These are phyloP conservation scores for Diaphora mendica DNA, from an alignment of 2,888 invertebrate genomes.

Conservation along the genomic window DNA sequence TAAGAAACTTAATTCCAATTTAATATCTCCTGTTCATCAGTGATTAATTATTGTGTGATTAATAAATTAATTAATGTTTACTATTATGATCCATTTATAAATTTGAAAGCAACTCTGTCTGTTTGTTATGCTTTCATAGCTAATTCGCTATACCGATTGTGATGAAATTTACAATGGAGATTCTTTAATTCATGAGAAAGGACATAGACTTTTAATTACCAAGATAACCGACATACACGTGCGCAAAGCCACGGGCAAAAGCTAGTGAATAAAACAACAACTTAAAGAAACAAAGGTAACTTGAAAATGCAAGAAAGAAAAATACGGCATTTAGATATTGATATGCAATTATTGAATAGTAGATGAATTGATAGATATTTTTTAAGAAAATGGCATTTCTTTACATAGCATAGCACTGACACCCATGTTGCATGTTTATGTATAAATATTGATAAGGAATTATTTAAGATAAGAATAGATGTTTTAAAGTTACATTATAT, in stretches of 20 bases:
- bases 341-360: neutral
- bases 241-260: no score
- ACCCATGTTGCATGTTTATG: no score
- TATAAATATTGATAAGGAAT: neutral
- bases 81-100: no score
- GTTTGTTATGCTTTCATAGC: no score
- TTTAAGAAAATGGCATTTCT: neutral
- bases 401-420: neutral
- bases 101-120: no score
- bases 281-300: neutral
- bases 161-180: no score
- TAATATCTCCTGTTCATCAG: neutral
- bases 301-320: neutral
- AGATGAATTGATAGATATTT: neutral
- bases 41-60: neutral
- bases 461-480: neutral
- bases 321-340: neutral
- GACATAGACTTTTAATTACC: no score
- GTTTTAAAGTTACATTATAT: neutral
- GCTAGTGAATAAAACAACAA: neutral
- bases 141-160: no score
- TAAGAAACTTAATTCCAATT: no score
- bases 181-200: no score
- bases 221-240: no score
- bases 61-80: no score